These are phyloP conservation scores for Vireo griseus DNA, from an alignment of 2,797 vertebrate species.

Conservation along the genomic window DNA sequence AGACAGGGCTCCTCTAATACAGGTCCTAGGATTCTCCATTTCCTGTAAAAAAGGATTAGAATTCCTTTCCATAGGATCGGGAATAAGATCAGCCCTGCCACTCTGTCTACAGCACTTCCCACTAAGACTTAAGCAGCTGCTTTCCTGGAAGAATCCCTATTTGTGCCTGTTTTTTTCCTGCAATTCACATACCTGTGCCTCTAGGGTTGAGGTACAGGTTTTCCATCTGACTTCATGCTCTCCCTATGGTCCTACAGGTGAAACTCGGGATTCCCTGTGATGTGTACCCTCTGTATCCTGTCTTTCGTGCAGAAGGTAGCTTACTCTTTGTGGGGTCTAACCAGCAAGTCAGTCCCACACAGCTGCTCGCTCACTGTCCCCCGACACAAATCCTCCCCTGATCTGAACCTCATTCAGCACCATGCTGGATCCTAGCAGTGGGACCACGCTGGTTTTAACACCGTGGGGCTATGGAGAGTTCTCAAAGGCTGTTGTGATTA, in stretches of 20 bases:
- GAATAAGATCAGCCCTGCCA: not conserved
- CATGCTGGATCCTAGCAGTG: not conserved
- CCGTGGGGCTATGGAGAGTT: rapidly evolving
- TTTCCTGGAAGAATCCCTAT: not conserved
- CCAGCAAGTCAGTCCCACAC: rapidly evolving
- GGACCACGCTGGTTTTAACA: not conserved
- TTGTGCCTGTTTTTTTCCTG: not conserved
- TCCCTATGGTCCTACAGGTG: not conserved
- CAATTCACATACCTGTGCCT: not conserved
- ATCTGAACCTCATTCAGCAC: not conserved
- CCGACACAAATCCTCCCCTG: not conserved
- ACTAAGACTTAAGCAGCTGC: not conserved
- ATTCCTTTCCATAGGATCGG: not conserved
- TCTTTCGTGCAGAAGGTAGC: not conserved
- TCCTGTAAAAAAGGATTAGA: not conserved
- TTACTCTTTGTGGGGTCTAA: not conserved
- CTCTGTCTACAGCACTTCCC: not conserved
- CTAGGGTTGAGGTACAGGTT: not conserved
- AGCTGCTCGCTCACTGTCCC: rapidly evolving
- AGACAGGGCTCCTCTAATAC: not conserved
- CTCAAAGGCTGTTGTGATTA: not conserved
- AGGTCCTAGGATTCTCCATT: not conserved
- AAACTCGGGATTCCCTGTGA: not conserved
- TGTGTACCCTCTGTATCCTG: not conserved
- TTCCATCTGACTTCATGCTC: not conserved